Evolutionary conservation across 2,888 invertebrate species (phyloP), one percentile per base, ranked within the genome.

Genomic region (Tolmerus cingulatus): DNA sequence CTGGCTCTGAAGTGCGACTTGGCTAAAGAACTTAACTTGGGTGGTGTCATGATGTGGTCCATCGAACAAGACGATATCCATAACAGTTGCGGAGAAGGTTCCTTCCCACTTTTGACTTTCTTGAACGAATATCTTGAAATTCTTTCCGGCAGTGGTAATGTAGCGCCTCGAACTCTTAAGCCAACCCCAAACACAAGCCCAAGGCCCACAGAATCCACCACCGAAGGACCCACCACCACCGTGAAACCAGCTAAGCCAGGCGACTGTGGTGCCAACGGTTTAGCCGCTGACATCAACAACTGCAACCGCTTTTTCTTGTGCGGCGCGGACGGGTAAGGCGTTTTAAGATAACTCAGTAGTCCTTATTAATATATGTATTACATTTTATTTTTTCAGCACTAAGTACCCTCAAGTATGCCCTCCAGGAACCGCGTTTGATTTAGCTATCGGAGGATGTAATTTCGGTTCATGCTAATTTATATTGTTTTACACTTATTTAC

Each of bases 1-100:
- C 89, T 92, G 30, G 88, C 88, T 51, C 86, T 90, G 12, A 93
- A 93, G 91, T 93, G 93, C 90, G 86, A 88, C 12, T 86, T 57
- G 3, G 88, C 85, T 88, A 90, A 93, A 92, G 88, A 91, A 87
- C 77, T 90, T 89, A 89, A 92, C 89, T 90, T 95, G 4, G 94
- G 93, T 40, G 95, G 95, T 86, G 93, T 92, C 1, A 95, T 95
- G 95, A 90, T 94, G 5, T 95, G 95, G 95, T 94, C 94, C 34
- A 90, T 95, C 14, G 95, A 95, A 89, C 94, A 94, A 0, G 95
- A 95, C 87, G 95, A 95, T 90, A 94, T 94, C 89, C 90, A 88
- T 16, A 94, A 94, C 19, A 89, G 89, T 5, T 94, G 94, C 88
- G 90, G 90, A 88, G 93, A 93, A 19, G 90, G 90, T 5, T 91